Conservation (phyloP, 1,140 invertebrate species). For the Drepana arcuata region DNA sequence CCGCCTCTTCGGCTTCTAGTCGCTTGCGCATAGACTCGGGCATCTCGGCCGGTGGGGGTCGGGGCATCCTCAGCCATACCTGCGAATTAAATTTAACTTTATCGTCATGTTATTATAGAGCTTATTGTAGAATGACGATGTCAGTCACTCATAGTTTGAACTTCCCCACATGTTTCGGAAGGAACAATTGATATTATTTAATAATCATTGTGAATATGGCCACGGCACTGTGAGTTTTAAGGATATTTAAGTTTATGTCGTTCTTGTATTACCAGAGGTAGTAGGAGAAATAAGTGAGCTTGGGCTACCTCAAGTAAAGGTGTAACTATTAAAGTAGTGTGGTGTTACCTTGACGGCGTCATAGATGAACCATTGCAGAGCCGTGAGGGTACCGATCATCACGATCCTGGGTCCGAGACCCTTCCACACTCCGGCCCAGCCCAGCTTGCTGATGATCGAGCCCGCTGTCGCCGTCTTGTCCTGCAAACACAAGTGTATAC, state of each 20-base stretch:
- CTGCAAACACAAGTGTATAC: conserved; percentile 28
- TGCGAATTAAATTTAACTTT: conserved; percentile 15
- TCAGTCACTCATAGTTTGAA: too few species aligned
- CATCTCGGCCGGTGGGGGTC: conserved; percentile 98
- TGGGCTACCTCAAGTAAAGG: too few species aligned
- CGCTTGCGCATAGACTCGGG: conserved; percentile 95
- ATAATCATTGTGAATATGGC: too few species aligned
- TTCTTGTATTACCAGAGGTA: too few species aligned
- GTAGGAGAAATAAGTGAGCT: too few species aligned
- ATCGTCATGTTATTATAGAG: background rate
- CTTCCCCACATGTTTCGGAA: too few species aligned
- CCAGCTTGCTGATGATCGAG: conserved; percentile 61
- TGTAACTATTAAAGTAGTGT: background rate
- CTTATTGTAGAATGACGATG: too few species aligned
- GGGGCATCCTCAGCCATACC: conserved; percentile 87
- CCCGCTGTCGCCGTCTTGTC: conserved; percentile 63
- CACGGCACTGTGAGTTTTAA: too few species aligned
- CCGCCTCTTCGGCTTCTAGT: conserved; percentile 73
- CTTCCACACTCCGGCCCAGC: conserved; percentile 1
- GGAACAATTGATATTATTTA: background rate
- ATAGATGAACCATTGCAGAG: conserved; percentile 99
- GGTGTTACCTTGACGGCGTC: conserved; percentile 80
- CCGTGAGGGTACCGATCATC: conserved; percentile 99
- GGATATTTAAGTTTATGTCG: too few species aligned
- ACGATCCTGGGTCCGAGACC: conserved; percentile 77